Percentiles rank a stretch among this genome's conserved stretches.
phyloP scores from a whole-genome alignment of 1,140 invertebrate genomes.

The Drosophila lowei region DNA sequence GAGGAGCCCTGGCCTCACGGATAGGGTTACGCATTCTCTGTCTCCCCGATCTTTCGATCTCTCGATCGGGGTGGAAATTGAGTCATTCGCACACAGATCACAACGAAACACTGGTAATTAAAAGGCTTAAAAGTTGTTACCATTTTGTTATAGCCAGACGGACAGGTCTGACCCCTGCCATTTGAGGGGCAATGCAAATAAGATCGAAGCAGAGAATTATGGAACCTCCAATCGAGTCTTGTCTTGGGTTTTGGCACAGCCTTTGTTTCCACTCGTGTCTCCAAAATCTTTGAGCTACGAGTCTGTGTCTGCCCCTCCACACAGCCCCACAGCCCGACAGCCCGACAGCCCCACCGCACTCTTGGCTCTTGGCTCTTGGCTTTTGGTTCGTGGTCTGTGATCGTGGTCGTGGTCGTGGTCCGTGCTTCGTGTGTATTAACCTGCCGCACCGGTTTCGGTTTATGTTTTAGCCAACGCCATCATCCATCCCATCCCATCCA shows the following conservation, averaged over 20 bases:
- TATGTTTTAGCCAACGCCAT: conserved; percentile 79
- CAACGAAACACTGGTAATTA: conserved; percentile 1
- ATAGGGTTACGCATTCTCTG: conserved; percentile 42
- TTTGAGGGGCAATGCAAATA: conserved; percentile 59
- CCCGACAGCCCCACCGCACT: background rate
- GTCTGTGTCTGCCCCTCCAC: background rate
- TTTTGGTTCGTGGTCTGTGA: conserved; percentile 4
- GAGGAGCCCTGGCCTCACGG: conserved; percentile 38
- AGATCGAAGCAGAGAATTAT: conserved; percentile 52
- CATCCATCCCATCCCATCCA: conserved; percentile 63
- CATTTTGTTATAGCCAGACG: background rate
- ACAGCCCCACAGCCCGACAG: background rate
- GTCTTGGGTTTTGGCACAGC: conserved; percentile 32
- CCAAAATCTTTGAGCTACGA: conserved; percentile 25
- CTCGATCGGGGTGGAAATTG: conserved; percentile 15
- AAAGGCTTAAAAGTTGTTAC: conserved; percentile 12
- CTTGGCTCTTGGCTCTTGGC: background rate
- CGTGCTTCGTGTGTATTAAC: conserved; percentile 70
- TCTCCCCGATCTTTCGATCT: background rate
- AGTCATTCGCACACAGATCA: conserved; percentile 33
- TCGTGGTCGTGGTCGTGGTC: conserved; percentile 9
- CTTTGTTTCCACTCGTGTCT: conserved; percentile 50
- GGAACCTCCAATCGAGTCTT: conserved; percentile 13
- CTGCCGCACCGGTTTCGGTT: conserved; percentile 80
- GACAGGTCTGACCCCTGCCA: conserved; percentile 61